Percentiles rank a stretch among this genome's conserved stretches.
phyloP scores from a whole-genome alignment of 2,113 vertebrate species.

The Lethenteron reissneri region DNA sequence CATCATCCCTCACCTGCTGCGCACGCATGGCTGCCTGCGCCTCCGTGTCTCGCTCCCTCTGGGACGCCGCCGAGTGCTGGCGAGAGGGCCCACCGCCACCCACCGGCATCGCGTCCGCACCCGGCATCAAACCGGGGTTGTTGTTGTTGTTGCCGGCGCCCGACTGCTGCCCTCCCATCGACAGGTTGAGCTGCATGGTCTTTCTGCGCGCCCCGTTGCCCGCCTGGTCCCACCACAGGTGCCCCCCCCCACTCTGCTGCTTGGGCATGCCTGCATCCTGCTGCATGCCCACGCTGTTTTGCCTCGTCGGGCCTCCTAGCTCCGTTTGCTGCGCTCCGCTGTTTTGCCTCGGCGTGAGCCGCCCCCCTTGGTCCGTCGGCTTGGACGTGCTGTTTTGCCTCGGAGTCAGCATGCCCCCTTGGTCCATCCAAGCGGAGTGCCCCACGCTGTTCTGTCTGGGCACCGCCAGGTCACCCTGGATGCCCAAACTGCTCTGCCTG shows the following conservation, averaged over 20 bases:
- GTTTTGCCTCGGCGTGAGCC: slow-evolving; percentile 38
- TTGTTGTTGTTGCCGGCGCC: slow-evolving; percentile 13
- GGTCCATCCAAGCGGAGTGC: slow-evolving; percentile 20
- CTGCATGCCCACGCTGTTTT: slow-evolving; percentile 5
- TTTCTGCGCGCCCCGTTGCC: slow-evolving; percentile 24
- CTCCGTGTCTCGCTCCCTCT: slow-evolving; percentile 36
- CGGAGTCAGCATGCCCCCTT: neutral
- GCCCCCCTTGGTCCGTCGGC: slow-evolving; percentile 1
- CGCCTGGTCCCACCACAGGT: slow-evolving; percentile 20
- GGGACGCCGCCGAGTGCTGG: slow-evolving; percentile 32
- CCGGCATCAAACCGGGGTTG: slow-evolving; percentile 14
- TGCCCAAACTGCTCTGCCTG: neutral
- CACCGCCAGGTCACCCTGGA: neutral
- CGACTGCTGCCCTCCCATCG: slow-evolving; percentile 45
- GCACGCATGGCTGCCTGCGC: neutral
- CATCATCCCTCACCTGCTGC: slow-evolving; percentile 31
- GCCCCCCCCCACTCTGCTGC: neutral
- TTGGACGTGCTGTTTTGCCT: slow-evolving; percentile 2
- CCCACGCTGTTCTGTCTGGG: slow-evolving; percentile 27
- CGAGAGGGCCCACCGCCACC: slow-evolving; percentile 29
- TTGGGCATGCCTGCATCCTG: neutral
- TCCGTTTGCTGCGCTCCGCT: slow-evolving; percentile 53
- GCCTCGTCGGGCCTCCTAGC: slow-evolving; percentile 25
- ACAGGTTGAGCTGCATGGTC: slow-evolving; percentile 40
- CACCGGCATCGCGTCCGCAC: slow-evolving; percentile 18